Base-by-base conservation (phyloP, 2,888 invertebrate genomes). In the Cremastinae sp. region DNA sequence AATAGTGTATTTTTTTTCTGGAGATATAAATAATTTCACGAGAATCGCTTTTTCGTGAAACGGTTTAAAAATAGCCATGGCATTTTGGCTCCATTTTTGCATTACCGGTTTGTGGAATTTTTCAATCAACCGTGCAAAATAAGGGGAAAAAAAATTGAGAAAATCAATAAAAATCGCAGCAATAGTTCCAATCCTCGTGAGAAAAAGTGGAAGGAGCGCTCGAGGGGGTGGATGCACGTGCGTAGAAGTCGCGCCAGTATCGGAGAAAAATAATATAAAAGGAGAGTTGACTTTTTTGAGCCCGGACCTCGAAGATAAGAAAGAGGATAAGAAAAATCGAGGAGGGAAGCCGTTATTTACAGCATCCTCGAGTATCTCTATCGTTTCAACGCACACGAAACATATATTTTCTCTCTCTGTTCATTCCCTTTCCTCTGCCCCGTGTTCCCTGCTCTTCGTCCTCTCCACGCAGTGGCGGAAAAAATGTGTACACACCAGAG, bases 311-410 rank as follows among this genome's bases (percentile, higher is more conserved):
- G 8, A 34, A 41, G 2, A 75, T 34, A 49, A 74, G 75, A 78
- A 69, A 62, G 68, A 69, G 58, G 72, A 72, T 56, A 72, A 61
- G 56, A 72, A 22, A 74, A 71, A 62, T 75, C 62, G 61, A 75
- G 74, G 76, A 51, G 75, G 75, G 72, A 77, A 80, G 82, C 85
- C 85, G 85, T 85, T 85, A 85, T 85, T 84, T 84, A 85, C 83
- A 79, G 75, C 80, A 78, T 81, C 78, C 77, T 65, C 64, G 34
- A 47, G 36, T 64, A 68, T 68, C 58, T 59, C 56, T 22, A 62
- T 68, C 62, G 49, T 56, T 43, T 14, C 51, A 51, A 56, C 22
- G 45, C 59, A 14, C 22, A 41, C n/a, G n/a, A 28, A 45, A 59
- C 41, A 12, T 61, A 47, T 62, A 49, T 28, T 43, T 59, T 51